Percentiles rank a stretch among this genome's conserved stretches.
Evolutionary conservation across 2,113 vertebrate species (phyloP).

Genomic region (Colius striatus): DNA sequence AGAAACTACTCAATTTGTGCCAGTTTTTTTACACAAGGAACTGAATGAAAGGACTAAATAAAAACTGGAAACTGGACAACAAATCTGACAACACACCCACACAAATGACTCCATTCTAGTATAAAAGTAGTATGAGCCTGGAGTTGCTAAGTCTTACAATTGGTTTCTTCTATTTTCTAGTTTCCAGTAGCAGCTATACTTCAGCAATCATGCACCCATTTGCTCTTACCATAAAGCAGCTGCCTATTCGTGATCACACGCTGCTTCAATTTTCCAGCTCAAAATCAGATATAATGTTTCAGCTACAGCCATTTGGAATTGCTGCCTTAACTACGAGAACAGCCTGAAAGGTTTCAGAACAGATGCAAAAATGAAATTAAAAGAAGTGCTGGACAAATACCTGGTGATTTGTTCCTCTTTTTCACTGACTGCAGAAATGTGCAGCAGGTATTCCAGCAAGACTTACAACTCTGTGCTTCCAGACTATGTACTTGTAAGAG

Average conservation of each 20-base stretch:
- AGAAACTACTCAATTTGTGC: not conserved
- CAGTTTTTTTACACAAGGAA: not conserved
- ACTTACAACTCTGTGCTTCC: not conserved
- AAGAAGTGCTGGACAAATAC: not conserved
- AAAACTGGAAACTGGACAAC: slow-evolving; percentile 16
- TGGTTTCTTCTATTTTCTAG: not conserved
- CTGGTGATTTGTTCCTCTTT: not conserved
- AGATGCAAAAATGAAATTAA: not conserved
- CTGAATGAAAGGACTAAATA: not conserved
- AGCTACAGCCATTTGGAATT: slow-evolving; percentile 15
- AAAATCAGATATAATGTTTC: slow-evolving; percentile 29
- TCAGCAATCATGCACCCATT: slow-evolving; percentile 50
- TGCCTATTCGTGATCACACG: slow-evolving; percentile 29
- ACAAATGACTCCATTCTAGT: slow-evolving; percentile 46
- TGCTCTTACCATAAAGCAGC: slow-evolving; percentile 30
- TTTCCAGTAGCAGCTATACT: slow-evolving; percentile 39
- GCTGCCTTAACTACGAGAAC: not conserved
- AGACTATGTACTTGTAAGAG: not conserved
- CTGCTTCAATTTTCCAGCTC: slow-evolving; percentile 63
- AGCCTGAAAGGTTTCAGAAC: not conserved
- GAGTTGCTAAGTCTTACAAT: slow-evolving; percentile 22
- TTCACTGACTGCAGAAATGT: not conserved
- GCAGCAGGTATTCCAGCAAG: not conserved
- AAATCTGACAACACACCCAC: not conserved
- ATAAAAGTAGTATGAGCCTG: slow-evolving; percentile 18